Conservation (phyloP, 2,888 invertebrate genomes). For the Pelosia muscerda region DNA sequence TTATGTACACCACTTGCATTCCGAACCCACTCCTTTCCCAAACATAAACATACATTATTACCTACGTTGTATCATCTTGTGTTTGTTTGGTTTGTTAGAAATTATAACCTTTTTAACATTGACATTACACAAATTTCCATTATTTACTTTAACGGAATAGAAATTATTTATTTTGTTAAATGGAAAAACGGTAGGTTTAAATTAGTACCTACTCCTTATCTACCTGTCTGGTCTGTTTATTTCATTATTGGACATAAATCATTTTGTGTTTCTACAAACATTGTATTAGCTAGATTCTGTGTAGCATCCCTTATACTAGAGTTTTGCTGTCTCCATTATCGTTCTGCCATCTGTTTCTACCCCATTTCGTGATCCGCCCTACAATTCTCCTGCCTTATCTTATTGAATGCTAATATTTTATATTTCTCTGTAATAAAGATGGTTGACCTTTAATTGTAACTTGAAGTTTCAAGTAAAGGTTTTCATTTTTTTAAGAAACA, state of each 20-base stretch:
- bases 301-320: constrained; percentile 55
- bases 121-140: constrained; percentile 30
- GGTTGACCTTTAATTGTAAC: constrained; percentile 75
- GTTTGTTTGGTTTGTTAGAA: constrained; percentile 39
- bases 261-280: constrained; percentile 48
- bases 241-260: constrained; percentile 49
- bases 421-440: constrained; percentile 52
- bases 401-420: constrained; percentile 63
- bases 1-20: constrained; percentile 81
- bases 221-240: constrained; percentile 32
- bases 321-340: constrained; percentile 52
- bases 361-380: constrained; percentile 48
- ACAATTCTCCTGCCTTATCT: constrained; percentile 59
- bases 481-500: constrained; percentile 60
- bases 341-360: constrained; percentile 52
- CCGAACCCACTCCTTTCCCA: constrained; percentile 70
- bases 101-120: constrained; percentile 26
- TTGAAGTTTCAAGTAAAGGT: constrained; percentile 71
- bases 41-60: constrained; percentile 50
- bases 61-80: constrained; percentile 51
- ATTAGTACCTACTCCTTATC: background rate
- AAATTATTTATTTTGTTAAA: background rate
- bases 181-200: background rate
- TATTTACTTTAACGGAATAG: constrained; percentile 25
- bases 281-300: constrained; percentile 57